phyloP scores from a whole-genome alignment of 2,888 invertebrate genomes.

The Eumacrocentrus americanus region DNA sequence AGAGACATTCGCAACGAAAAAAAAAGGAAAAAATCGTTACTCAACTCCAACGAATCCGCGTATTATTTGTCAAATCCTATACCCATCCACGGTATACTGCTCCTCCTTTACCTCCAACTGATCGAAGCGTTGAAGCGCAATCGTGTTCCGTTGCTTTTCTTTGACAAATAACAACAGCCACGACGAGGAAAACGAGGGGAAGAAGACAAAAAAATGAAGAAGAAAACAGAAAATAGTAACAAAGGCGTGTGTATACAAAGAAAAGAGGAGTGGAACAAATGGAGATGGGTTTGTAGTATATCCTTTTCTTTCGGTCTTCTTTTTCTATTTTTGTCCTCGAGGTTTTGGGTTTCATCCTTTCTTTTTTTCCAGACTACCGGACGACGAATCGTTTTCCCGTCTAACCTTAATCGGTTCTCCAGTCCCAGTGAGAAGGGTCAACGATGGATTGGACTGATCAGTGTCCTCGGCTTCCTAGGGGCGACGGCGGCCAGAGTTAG shows the following conservation, averaged over 20 bases:
- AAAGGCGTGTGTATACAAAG: slow-evolving; percentile 7
- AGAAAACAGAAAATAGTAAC: slow-evolving; percentile 11
- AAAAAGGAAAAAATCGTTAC: slow-evolving; percentile 7
- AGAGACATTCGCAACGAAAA: slow-evolving; percentile 5
- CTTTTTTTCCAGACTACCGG: neutral
- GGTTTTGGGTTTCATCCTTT: neutral
- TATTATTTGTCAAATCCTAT: slow-evolving; percentile 15
- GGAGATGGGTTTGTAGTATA: slow-evolving; percentile 11
- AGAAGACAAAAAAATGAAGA: slow-evolving; percentile 5
- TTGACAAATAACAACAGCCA: slow-evolving; percentile 9
- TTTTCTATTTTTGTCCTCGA: neutral
- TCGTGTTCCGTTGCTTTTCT: neutral
- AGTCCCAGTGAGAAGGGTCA: slow-evolving; percentile 17
- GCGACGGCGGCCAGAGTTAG: neutral
- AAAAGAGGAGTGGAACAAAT: slow-evolving; percentile 10
- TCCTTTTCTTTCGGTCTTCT: slow-evolving; percentile 2
- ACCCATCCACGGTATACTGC: too few relatives aligned
- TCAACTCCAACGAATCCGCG: neutral
- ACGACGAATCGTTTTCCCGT: slow-evolving; percentile 4
- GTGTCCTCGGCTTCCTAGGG: slow-evolving; percentile 3
- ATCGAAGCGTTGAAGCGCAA: too few relatives aligned
- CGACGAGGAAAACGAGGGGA: neutral
- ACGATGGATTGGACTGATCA: slow-evolving; percentile 17
- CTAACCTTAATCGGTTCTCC: slow-evolving; percentile 5
- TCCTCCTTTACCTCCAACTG: too few relatives aligned